phyloP scores from a whole-genome alignment of 2,888 invertebrate genomes.

The Tigriopus californicus region DNA sequence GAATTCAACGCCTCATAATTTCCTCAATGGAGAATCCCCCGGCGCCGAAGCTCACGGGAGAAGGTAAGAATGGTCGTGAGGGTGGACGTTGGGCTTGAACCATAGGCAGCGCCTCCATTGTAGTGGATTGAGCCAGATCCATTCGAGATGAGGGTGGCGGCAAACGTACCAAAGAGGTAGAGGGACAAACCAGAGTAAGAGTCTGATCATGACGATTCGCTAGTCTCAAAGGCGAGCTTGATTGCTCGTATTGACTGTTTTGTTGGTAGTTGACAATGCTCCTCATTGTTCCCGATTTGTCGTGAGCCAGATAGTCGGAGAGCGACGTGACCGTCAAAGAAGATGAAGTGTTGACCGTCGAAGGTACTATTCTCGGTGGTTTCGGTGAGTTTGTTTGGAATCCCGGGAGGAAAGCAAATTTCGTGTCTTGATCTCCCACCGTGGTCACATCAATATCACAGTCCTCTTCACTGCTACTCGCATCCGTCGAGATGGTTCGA shows the following conservation, averaged over 20 bases:
- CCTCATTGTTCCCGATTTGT: not conserved
- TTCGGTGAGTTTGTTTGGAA: not conserved
- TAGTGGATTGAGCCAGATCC: conserved; percentile 2
- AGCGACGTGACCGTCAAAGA: not conserved
- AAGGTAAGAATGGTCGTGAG: not conserved
- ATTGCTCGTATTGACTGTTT: no score
- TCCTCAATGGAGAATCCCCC: conserved; percentile 18
- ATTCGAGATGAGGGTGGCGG: not conserved
- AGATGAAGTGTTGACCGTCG: not conserved
- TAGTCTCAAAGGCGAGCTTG: no score
- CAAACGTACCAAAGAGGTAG: no score
- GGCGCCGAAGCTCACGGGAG: not conserved
- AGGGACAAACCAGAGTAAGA: no score
- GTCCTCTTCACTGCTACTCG: conserved; percentile 17
- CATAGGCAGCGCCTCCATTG: not conserved
- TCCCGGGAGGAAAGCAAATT: not conserved
- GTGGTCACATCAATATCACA: conserved; percentile 17
- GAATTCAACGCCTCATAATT: conserved; percentile 18
- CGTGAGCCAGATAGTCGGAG: conserved; percentile 31
- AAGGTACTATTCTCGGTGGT: not conserved
- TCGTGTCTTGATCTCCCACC: conserved; percentile 3
- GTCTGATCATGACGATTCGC: no score
- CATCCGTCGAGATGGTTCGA: not conserved
- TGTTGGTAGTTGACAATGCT: no score
- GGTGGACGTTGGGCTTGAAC: not conserved